Evolutionary conservation across 2,888 invertebrate species (phyloP).

Genomic region (Epirrita christyi): DNA sequence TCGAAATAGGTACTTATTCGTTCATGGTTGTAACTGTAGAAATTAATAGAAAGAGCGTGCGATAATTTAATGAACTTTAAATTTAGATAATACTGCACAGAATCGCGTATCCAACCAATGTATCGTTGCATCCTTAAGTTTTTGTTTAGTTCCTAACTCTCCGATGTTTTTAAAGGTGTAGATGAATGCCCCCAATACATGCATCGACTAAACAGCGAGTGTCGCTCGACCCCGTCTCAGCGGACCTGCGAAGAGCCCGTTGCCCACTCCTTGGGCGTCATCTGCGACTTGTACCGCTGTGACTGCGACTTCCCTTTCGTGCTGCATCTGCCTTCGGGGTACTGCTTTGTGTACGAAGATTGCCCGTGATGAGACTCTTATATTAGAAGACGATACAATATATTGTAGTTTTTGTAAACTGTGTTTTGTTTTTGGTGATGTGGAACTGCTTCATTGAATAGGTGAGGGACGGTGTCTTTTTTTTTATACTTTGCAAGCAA

Average conservation of each 20-base stretch:
- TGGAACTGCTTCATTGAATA: too few species aligned
- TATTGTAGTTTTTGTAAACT: conserved; percentile 5
- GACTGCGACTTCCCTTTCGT: conserved; percentile 78
- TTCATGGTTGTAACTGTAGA: too few species aligned
- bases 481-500: too few species aligned
- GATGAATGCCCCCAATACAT: conserved; percentile 67
- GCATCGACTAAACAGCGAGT: conserved; percentile 73
- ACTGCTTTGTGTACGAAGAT: conserved; percentile 73
- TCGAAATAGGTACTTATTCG: too few species aligned
- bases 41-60: too few species aligned
- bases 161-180: conserved; percentile 57
- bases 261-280: conserved; percentile 66
- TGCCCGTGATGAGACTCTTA: conserved; percentile 54
- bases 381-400: conserved; percentile 7
- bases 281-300: conserved; percentile 74
- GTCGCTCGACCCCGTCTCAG: conserved; percentile 71
- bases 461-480: too few species aligned
- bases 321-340: conserved; percentile 67
- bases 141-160: too few species aligned
- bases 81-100: too few species aligned
- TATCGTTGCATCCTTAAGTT: too few species aligned
- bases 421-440: too few species aligned
- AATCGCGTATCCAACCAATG: too few species aligned
- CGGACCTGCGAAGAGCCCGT: conserved; percentile 75
- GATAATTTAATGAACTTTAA: too few species aligned